These are phyloP conservation scores for Drosophila fungiperda DNA, from an alignment of 2,888 invertebrate species.

Conservation along the genomic window DNA sequence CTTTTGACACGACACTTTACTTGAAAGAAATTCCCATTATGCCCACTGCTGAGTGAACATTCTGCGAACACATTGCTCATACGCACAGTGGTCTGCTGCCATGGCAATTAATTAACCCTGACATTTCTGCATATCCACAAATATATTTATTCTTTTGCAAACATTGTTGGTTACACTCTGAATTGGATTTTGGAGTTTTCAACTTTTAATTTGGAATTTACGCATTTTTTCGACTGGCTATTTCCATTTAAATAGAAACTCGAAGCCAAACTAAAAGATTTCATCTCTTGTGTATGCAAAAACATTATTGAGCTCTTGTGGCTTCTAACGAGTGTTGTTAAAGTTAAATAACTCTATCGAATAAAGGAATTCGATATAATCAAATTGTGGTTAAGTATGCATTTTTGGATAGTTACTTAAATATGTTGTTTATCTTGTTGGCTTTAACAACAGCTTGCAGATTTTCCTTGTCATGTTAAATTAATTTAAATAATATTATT, in stretches of 20 bases:
- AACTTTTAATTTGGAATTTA: constrained; percentile 1
- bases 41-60: neutral
- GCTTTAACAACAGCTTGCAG: neutral
- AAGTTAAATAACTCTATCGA: neutral
- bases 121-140: neutral
- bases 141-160: neutral
- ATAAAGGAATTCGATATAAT: neutral
- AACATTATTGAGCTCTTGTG: neutral
- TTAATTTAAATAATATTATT: neutral
- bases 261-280: neutral
- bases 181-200: constrained; percentile 20
- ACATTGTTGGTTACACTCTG: constrained; percentile 12
- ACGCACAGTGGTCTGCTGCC: constrained; percentile 31
- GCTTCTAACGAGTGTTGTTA: neutral
- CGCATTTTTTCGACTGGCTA: neutral
- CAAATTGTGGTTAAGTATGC: neutral
- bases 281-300: neutral
- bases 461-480: neutral
- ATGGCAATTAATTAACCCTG: constrained; percentile 35
- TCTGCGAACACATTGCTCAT: constrained; percentile 37
- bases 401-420: neutral
- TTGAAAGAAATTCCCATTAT: constrained; percentile 46
- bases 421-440: neutral
- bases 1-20: constrained; percentile 56
- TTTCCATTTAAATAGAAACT: neutral